Evolutionary conservation across 2,113 vertebrate genomes (phyloP), one percentile per base, ranked within the genome.

Genomic region (Onychostruthus taczanowskii): DNA sequence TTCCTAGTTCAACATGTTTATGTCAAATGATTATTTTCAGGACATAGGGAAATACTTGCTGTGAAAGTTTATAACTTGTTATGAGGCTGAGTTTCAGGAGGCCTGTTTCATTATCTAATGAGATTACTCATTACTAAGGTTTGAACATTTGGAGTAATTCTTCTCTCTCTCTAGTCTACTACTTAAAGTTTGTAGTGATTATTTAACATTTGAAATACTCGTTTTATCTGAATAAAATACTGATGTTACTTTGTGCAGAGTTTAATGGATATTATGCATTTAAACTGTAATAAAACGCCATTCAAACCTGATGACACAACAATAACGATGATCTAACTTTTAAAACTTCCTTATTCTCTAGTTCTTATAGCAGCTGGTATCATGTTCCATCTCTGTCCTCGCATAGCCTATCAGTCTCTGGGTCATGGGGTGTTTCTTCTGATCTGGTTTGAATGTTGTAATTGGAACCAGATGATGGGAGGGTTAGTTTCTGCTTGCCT

Each of bases 381-480:
- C 5, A 4, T 50, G 30, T 91, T 44, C 27, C 30, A 27, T 74
- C 31, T 9, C 10, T 69, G 47, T 86, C 76, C 46, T 93, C 23
- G 5, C 5, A 5, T 74, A 74, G 92, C 56, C 75, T 74, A 13
- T 84, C 78, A 87, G 0, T 86, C 88, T 92, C 83, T 84, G 83
- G 75, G 75, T 86, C 75, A 27, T 46, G 43, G 59, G n/a, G n/a
- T 88, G 63, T 86, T 95, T 93, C 83, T 94, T 88, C 79, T 97
- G 83, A 86, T 92, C 28, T 86, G 37, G 63, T 90, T 94, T 83
- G 67, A 70, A 24, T 88, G 74, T 55, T 67, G 63, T 94, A 92
- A 95, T 93, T 92, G 80, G 72, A 94, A 88, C n/a, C 88, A 96
- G 67, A 70, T 92, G 74, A 46, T 86, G 90, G 86, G 85, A 90